Evolutionary conservation across 2,113 vertebrate species (phyloP).

Genomic region (Clarias macrocephalus): DNA sequence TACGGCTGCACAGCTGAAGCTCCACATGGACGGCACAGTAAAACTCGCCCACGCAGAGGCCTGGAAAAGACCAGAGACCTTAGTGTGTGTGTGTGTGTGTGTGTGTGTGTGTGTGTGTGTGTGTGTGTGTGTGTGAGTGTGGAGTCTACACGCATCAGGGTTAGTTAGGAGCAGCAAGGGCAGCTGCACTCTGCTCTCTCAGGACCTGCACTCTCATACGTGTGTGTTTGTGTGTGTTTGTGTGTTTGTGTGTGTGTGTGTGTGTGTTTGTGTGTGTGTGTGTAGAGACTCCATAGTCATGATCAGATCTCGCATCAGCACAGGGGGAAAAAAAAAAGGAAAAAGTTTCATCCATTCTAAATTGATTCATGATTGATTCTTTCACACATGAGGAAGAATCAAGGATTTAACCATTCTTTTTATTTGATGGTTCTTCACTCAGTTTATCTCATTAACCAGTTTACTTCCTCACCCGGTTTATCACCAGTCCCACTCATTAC

Average conservation of each 20-base stretch:
- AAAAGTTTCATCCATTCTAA: background rate
- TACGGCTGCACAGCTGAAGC: constrained; percentile 31
- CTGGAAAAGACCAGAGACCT: background rate
- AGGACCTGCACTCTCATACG: background rate
- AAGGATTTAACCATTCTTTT: too few species aligned
- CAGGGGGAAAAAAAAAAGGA: background rate
- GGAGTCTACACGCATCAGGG: background rate
- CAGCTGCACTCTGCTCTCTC: constrained; percentile 12
- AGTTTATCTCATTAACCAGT: background rate
- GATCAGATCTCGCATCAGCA: background rate
- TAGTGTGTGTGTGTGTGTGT: constrained; percentile 13
- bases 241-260: background rate
- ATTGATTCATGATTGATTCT: too few species aligned
- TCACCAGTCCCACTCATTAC: too few species aligned
- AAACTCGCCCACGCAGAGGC: constrained; percentile 41
- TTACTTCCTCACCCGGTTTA: too few species aligned
- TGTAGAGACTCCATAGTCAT: background rate
- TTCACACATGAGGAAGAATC: too few species aligned
- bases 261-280: too few species aligned
- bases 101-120: constrained; percentile 16
- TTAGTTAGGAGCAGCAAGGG: constrained; percentile 22
- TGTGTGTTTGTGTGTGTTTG: background rate
- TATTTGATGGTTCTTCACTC: too few species aligned
- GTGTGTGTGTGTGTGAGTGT: constrained; percentile 20
- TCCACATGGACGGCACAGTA: constrained; percentile 51